phyloP scores from a whole-genome alignment of 64 coral and sea anemone genomes.

The Platygyra sinensis region DNA sequence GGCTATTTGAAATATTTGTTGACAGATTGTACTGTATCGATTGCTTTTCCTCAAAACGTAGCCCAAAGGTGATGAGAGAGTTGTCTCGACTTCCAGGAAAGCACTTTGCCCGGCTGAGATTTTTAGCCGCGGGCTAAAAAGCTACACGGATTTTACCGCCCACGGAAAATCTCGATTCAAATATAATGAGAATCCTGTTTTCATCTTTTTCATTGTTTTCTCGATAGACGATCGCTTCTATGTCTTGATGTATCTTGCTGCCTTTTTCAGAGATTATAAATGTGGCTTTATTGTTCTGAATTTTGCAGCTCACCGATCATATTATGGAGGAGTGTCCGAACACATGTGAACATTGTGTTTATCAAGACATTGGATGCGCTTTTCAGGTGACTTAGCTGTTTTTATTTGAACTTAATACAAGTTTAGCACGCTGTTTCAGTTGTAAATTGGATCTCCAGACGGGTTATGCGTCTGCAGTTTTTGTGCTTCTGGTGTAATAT shows the following conservation, averaged over 20 bases:
- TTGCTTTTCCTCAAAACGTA: background rate
- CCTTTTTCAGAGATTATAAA: background rate
- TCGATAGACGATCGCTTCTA: background rate
- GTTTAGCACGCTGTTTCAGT: background rate
- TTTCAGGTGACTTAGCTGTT: constrained; percentile 46
- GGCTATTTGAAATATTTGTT: background rate
- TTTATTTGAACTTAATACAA: background rate
- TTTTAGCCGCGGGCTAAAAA: no score
- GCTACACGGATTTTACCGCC: no score
- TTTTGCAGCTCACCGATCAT: constrained; percentile 44
- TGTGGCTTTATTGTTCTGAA: background rate
- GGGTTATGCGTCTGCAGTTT: no score
- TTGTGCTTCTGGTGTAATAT: no score
- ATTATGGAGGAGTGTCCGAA: constrained; percentile 67
- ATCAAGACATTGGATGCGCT: constrained; percentile 53
- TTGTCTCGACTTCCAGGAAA: background rate
- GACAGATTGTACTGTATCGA: background rate
- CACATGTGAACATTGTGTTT: constrained; percentile 25
- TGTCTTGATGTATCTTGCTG: background rate
- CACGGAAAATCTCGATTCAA: background rate
- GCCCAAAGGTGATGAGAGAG: background rate
- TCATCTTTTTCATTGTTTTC: background rate
- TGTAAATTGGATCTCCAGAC: no score
- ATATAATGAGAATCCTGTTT: background rate
- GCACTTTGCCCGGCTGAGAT: no score